Conservation (phyloP, 1,140 invertebrate species). For the Dryas iulia region DNA sequence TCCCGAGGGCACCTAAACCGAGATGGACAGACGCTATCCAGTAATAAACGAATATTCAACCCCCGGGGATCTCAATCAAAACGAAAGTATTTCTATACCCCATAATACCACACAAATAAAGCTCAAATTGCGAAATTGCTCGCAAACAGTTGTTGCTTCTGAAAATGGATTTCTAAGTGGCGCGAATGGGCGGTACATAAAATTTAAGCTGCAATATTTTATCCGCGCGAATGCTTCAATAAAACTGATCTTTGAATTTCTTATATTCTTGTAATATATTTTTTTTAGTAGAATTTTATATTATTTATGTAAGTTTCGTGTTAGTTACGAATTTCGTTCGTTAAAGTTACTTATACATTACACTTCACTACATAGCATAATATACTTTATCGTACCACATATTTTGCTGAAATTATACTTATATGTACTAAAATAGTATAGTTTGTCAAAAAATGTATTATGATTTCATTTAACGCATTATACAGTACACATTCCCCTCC, state of each 20-base stretch:
- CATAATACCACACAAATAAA: constrained; percentile 2
- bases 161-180: constrained; percentile 31
- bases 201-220: constrained; percentile 16
- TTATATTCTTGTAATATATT: neutral
- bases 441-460: too few species aligned
- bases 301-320: too few species aligned
- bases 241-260: neutral
- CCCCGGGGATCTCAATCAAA: constrained; percentile 36
- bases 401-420: too few species aligned
- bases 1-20: neutral
- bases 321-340: too few species aligned
- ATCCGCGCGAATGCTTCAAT: neutral
- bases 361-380: too few species aligned
- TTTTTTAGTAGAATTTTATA: neutral
- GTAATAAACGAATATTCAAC: constrained; percentile 48
- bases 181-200: constrained; percentile 21
- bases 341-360: too few species aligned
- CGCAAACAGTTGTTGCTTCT: constrained; percentile 6
- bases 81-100: neutral
- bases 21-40: constrained; percentile 6
- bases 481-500: too few species aligned
- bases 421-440: too few species aligned
- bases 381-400: too few species aligned
- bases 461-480: too few species aligned
- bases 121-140: constrained; percentile 6